A percentile compares a stretch with the other conserved stretches of the same genome.
Conservation (phyloP, 2,888 invertebrate genomes). For the Chaetogeoica ovagalla region DNA sequence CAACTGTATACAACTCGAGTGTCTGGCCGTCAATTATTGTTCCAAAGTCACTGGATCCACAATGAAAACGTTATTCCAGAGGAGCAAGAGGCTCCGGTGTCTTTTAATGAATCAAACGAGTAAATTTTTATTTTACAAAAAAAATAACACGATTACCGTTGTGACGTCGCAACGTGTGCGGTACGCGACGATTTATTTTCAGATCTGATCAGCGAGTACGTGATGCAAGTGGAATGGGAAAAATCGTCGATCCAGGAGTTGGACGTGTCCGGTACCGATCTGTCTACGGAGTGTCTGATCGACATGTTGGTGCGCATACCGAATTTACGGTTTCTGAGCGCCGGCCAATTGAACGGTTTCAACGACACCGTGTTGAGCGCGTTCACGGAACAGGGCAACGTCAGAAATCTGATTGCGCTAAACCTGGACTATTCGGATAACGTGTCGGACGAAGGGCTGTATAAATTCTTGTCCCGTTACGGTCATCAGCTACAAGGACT, state of each 20-base stretch:
- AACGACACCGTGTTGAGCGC: conserved; percentile 92
- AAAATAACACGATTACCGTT: no score
- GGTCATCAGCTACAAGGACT: conserved; percentile 88
- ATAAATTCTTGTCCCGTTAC: conserved; percentile 87
- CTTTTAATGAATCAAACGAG: conserved; percentile 97
- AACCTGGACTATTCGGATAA: conserved; percentile 96
- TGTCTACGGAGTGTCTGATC: conserved; percentile 89
- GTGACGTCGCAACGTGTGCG: no score
- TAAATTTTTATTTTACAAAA: conserved; percentile 62
- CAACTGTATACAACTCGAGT: conserved; percentile 94
- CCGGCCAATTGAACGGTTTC: conserved; percentile 96
- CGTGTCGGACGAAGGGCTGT: conserved; percentile 86
- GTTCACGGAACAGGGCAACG: conserved; percentile 83
- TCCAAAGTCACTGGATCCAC: conserved; percentile 95
- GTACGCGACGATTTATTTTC: not conserved
- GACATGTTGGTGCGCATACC: conserved; percentile 89
- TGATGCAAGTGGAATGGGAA: conserved; percentile 98
- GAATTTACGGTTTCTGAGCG: conserved; percentile 83
- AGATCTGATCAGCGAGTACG: conserved; percentile 67
- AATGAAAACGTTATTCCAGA: conserved; percentile 88
- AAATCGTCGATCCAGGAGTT: conserved; percentile 90
- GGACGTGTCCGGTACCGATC: conserved; percentile 95
- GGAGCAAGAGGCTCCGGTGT: conserved; percentile 88
- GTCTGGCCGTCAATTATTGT: conserved; percentile 95
- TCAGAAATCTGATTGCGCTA: conserved; percentile 76